These are phyloP conservation scores for Coryphaenoides rupestris DNA, from an alignment of 2,113 vertebrate genomes.

Conservation along the genomic window DNA sequence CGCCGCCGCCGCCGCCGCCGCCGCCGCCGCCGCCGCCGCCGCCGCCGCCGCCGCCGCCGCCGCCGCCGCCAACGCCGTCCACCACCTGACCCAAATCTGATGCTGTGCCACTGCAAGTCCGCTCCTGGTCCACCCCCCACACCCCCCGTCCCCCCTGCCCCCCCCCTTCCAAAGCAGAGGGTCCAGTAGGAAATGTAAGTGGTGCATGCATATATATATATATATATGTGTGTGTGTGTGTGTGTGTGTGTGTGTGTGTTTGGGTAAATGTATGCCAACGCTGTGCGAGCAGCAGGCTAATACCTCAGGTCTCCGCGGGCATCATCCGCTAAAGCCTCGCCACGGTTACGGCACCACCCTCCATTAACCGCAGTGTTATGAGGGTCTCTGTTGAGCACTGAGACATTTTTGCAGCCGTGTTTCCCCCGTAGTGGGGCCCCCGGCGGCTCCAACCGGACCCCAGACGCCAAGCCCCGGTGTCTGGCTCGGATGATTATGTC, in stretches of 20 bases:
- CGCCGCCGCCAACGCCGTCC: constrained; percentile 32
- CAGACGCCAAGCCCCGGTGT: constrained; percentile 1
- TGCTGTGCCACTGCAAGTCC: constrained; percentile 17
- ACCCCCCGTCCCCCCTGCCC: not conserved
- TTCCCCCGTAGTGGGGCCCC: not conserved
- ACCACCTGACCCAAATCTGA: constrained; percentile 56
- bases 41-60: too few relatives aligned
- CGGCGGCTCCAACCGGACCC: constrained; percentile 8
- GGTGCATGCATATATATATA: not conserved
- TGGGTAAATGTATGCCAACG: not conserved
- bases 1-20: too few relatives aligned
- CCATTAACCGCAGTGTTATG: not conserved
- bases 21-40: too few relatives aligned
- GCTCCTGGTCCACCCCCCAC: not conserved
- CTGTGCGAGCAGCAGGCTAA: not conserved
- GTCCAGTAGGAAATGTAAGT: not conserved
- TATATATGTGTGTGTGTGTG: not conserved
- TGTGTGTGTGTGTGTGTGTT: not conserved
- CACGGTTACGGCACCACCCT: not conserved
- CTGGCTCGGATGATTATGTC: constrained; percentile 4
- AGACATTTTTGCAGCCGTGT: not conserved
- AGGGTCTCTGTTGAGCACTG: not conserved
- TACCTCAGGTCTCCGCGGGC: not conserved
- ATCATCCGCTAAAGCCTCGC: not conserved
- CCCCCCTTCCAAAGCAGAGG: not conserved